These are phyloP conservation scores for Ovis canadensis DNA, from an alignment of 2,113 vertebrate genomes.

Conservation along the genomic window DNA sequence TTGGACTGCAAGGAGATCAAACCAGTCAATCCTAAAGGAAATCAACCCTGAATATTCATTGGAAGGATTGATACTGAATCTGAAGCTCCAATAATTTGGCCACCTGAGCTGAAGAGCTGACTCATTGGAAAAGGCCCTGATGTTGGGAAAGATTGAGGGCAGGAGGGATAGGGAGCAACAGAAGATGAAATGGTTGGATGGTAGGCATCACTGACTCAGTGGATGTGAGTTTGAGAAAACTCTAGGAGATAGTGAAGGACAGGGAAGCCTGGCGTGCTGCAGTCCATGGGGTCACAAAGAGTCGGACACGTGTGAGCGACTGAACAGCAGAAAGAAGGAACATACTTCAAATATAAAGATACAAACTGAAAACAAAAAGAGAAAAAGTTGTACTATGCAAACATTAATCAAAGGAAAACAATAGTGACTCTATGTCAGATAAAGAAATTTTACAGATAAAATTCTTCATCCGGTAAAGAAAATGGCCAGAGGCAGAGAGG, in stretches of 20 bases:
- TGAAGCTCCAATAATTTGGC: neutral
- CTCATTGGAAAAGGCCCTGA: neutral
- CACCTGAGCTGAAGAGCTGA: neutral
- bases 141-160: neutral
- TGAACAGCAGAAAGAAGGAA: neutral
- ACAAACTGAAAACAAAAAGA: neutral
- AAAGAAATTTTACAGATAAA: neutral
- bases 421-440: neutral
- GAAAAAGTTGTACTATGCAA: neutral
- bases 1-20: neutral
- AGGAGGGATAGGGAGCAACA: neutral
- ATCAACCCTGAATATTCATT: neutral
- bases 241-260: neutral
- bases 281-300: neutral
- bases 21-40: neutral
- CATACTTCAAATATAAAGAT: neutral
- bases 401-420: neutral
- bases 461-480: neutral
- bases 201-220: neutral
- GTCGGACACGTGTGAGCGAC: accelerated
- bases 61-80: neutral
- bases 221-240: neutral
- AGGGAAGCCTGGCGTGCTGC: neutral
- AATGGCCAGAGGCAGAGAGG: neutral
- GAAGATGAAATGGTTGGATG: neutral